These are phyloP conservation scores for Spea multiplicata DNA, from an alignment of 2,113 vertebrate genomes.

Conservation along the genomic window DNA sequence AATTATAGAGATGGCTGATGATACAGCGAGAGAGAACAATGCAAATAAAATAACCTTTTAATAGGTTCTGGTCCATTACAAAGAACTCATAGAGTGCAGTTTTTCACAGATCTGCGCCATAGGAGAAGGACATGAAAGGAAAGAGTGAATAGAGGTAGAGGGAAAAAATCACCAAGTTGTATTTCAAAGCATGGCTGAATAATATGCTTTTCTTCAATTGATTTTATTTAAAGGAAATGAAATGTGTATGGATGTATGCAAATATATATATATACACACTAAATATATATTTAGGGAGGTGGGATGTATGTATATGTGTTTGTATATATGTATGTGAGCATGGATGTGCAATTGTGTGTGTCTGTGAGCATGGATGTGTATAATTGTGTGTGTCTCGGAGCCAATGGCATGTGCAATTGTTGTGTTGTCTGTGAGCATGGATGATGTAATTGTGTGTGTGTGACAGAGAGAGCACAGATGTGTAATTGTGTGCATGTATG, in stretches of 20 bases:
- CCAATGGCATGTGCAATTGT: no score
- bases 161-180: neutral
- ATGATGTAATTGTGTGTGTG: no score
- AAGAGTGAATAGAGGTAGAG: neutral
- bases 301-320: no score
- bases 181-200: conserved; percentile 1
- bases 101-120: neutral
- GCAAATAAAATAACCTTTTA: neutral
- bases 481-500: no score
- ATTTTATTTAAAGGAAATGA: no score
- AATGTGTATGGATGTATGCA: neutral
- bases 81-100: neutral
- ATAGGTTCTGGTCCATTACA: neutral
- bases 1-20: neutral
- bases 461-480: no score
- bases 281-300: neutral
- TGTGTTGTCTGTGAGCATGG: no score
- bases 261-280: neutral
- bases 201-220: neutral
- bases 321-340: no score
- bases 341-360: no score
- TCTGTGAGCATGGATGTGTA: no score
- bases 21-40: neutral
- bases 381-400: no score
- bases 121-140: neutral